Conservation (phyloP, 2,797 vertebrate species). For the Telmatherina bonti region DNA sequence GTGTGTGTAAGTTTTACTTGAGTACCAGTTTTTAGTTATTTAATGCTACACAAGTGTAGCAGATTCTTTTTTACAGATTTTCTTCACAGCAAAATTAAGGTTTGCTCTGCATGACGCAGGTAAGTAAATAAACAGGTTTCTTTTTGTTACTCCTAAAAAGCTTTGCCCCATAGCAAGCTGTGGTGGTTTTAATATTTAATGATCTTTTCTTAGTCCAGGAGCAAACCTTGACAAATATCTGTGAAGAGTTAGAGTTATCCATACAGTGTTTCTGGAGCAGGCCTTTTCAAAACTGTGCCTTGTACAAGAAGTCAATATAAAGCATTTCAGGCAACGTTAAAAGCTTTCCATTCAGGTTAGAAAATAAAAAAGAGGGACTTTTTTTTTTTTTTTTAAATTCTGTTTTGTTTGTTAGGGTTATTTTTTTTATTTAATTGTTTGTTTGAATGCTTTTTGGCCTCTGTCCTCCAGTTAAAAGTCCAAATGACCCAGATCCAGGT, state of each 20-base stretch:
- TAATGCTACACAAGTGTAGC: not conserved
- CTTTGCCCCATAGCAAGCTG: constrained; percentile 48
- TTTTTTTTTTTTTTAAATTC: no score
- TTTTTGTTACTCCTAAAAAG: constrained; percentile 65
- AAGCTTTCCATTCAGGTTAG: constrained; percentile 34
- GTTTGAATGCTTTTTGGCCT: constrained; percentile 17
- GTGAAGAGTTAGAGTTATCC: constrained; percentile 32
- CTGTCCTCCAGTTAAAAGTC: constrained; percentile 13
- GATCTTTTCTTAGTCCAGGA: constrained; percentile 51
- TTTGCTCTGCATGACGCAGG: constrained; percentile 47
- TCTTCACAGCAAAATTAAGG: constrained; percentile 58
- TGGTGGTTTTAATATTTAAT: constrained; percentile 71
- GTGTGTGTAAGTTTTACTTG: not conserved
- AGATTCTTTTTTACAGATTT: constrained; percentile 26
- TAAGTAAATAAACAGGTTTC: constrained; percentile 56
- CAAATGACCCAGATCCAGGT: constrained; percentile 56
- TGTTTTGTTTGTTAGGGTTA: no score
- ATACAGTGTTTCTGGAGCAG: constrained; percentile 30
- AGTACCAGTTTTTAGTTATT: not conserved
- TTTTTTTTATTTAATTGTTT: not conserved
- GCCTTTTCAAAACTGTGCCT: constrained; percentile 18
- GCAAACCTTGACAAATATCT: constrained; percentile 45
- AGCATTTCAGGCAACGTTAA: constrained; percentile 20
- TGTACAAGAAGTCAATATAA: not conserved
- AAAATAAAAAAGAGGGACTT: not conserved